These are phyloP conservation scores for Zosterops pallidus DNA, from an alignment of 2,113 vertebrate species.

Conservation along the genomic window DNA sequence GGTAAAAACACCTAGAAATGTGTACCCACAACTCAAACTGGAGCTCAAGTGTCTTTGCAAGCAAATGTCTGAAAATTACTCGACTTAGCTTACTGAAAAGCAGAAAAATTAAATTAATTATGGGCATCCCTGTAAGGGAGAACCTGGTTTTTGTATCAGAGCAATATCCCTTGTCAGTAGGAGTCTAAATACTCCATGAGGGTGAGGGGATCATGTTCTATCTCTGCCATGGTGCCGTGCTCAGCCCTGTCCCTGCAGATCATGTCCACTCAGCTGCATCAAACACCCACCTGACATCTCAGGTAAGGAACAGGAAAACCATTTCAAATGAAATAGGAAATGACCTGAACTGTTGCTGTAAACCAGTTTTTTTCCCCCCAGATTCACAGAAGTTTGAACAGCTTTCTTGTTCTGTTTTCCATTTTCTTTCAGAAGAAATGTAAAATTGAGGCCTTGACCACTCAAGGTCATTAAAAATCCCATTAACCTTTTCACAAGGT, in stretches of 20 bases:
- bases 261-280: not conserved
- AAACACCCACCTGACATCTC: not conserved
- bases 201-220: not conserved
- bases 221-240: not conserved
- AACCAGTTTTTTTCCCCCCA: not conserved
- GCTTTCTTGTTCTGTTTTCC: slow-evolving; percentile 64
- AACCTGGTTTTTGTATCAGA: not conserved
- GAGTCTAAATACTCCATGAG: not conserved
- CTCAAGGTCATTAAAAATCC: slow-evolving; percentile 72
- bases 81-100: not conserved
- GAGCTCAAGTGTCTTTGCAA: not conserved
- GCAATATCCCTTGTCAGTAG: not conserved
- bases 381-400: slow-evolving; percentile 31
- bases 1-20: not conserved
- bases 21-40: not conserved
- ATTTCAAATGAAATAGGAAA: not conserved
- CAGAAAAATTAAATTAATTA: not conserved
- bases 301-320: not conserved
- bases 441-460: slow-evolving; percentile 73
- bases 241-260: not conserved
- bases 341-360: slow-evolving; percentile 24
- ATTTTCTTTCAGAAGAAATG: slow-evolving; percentile 68
- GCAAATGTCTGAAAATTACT: not conserved
- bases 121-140: not conserved
- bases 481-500: slow-evolving; percentile 72